phyloP scores from a whole-genome alignment of 2,888 invertebrate species.

The Lypha dubia region DNA sequence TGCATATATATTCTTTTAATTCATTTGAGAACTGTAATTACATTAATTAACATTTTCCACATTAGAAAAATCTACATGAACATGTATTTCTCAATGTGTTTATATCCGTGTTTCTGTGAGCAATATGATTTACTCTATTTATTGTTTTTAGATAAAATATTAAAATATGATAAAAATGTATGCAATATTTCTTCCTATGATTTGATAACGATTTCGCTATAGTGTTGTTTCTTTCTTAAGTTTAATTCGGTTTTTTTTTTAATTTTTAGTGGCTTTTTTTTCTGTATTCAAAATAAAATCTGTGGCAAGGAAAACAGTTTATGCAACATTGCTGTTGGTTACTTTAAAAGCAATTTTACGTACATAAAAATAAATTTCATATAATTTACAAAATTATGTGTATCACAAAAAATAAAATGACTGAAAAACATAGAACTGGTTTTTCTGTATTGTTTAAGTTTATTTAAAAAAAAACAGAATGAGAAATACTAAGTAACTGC shows the following conservation, averaged over 20 bases:
- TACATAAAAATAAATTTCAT: constrained; percentile 63
- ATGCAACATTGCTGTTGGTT: constrained; percentile 46
- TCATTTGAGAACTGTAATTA: constrained; percentile 39
- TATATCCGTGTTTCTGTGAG: neutral
- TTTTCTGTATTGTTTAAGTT: constrained; percentile 29
- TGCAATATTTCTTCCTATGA: constrained; percentile 43
- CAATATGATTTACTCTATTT: constrained; percentile 52
- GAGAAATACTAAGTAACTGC: constrained; percentile 30
- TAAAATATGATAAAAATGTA: constrained; percentile 60
- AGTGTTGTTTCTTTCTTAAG: constrained; percentile 52
- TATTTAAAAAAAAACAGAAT: neutral
- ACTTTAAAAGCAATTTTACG: constrained; percentile 51
- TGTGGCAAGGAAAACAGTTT: constrained; percentile 39
- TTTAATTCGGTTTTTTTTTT: neutral
- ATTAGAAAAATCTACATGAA: neutral
- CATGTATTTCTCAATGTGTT: neutral
- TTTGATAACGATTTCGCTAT: constrained; percentile 67
- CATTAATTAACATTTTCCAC: constrained; percentile 27
- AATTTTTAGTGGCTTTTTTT: neutral
- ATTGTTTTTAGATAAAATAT: constrained; percentile 62
- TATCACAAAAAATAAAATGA: constrained; percentile 24
- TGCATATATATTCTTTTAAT: neutral
- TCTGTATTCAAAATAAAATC: constrained; percentile 4
- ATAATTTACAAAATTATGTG: constrained; percentile 65
- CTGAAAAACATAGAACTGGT: constrained; percentile 57